Evolutionary conservation across 1,140 invertebrate genomes (phyloP).

Genomic region (Macrotrachela quadricornifera): DNA sequence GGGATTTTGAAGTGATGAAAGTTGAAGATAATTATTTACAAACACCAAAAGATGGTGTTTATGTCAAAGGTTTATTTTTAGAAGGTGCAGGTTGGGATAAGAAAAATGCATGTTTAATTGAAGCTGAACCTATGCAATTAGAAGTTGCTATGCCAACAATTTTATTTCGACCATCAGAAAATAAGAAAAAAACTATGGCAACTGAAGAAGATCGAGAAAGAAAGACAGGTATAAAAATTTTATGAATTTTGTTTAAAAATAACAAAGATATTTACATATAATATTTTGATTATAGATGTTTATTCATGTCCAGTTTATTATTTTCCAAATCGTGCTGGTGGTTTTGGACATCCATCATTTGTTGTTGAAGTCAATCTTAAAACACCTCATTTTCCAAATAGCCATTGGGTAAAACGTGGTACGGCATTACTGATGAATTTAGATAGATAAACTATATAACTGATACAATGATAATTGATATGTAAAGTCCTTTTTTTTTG

Average conservation of each 20-base stretch:
- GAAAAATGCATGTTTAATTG: constrained; percentile 27
- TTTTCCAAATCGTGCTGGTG: constrained; percentile 47
- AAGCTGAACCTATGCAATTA: constrained; percentile 32
- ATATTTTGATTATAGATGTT: constrained; percentile 30
- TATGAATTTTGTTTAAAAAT: neutral
- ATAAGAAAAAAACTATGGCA: constrained; percentile 1
- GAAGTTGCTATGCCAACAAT: constrained; percentile 31
- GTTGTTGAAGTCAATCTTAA: constrained; percentile 56
- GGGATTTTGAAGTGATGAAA: constrained; percentile 26
- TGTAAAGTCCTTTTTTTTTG: too few species aligned
- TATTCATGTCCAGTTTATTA: constrained; percentile 51
- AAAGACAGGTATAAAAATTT: neutral
- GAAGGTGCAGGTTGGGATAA: constrained; percentile 32
- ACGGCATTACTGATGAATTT: constrained; percentile 54
- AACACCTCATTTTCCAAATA: constrained; percentile 17
- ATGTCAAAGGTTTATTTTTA: constrained; percentile 28
- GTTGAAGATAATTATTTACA: constrained; percentile 9
- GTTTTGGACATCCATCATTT: constrained; percentile 40
- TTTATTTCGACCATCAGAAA: constrained; percentile 21
- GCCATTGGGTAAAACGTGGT: constrained; percentile 56
- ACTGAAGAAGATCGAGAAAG: too few species aligned
- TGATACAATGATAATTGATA: too few species aligned
- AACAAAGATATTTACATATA: too few species aligned
- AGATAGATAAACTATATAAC: constrained; percentile 10
- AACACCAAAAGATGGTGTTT: constrained; percentile 29